A percentile compares a stretch with the other conserved stretches of the same genome.
Evolutionary conservation across 1,140 invertebrate species (phyloP).

Genomic region (Zeugodacus cucurbitae): DNA sequence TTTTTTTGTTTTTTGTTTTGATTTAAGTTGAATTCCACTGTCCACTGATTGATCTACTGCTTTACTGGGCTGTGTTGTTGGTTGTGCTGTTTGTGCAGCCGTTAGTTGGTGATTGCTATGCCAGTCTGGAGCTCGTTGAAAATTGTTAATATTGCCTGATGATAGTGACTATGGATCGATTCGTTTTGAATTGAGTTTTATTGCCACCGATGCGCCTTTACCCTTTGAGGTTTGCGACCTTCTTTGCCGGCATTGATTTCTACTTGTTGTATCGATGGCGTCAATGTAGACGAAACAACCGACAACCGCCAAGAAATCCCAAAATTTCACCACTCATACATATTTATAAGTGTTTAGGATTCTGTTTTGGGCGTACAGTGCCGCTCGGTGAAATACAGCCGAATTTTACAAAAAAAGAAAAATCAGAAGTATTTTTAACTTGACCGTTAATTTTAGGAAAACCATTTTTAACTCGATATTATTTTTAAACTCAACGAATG

Average conservation of each 20-base stretch:
- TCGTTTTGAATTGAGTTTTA: constrained; percentile 34
- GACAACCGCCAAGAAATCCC: constrained; percentile 54
- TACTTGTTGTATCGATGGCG: constrained; percentile 44
- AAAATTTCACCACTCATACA: constrained; percentile 65
- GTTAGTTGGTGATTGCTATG: constrained; percentile 2
- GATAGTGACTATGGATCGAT: constrained; percentile 12
- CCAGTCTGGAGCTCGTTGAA: not conserved
- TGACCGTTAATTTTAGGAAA: no score
- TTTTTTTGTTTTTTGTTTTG: not conserved
- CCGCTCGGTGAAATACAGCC: not conserved
- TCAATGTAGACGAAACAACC: constrained; percentile 44
- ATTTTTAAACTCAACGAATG: no score
- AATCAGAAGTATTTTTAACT: no score
- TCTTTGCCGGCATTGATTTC: constrained; percentile 45
- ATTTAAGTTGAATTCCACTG: constrained; percentile 3
- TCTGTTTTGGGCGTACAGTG: constrained; percentile 14
- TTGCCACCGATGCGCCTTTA: not conserved
- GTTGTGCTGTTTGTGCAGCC: not conserved
- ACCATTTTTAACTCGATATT: no score
- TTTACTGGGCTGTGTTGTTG: not conserved
- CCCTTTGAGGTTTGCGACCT: constrained; percentile 36
- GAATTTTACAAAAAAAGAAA: not conserved
- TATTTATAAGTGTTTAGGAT: constrained; percentile 64
- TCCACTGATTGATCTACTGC: constrained; percentile 24
- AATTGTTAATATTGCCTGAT: constrained; percentile 23